Percentiles rank a stretch among this genome's conserved stretches.
These are phyloP conservation scores for Ranitomeya imitator DNA, from an alignment of 2,113 vertebrate species.

Conservation along the genomic window DNA sequence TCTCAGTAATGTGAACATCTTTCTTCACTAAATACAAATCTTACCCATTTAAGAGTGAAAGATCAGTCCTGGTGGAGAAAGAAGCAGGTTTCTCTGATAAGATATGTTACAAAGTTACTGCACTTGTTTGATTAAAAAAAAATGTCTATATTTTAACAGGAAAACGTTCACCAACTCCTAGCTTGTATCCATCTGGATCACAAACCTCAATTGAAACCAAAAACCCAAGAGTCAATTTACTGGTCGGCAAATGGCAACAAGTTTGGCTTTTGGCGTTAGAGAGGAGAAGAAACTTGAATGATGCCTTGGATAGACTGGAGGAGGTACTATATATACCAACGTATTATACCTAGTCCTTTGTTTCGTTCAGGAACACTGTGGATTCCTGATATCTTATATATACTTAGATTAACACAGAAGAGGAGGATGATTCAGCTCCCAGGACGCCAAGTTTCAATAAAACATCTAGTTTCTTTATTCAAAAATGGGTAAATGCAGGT, in stretches of 20 bases:
- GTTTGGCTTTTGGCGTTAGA: conserved; percentile 98
- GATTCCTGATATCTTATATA: not conserved
- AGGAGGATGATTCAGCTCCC: too few species aligned
- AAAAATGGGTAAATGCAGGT: too few species aligned
- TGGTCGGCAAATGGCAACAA: conserved; percentile 98
- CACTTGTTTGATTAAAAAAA: not conserved
- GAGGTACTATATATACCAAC: conserved; percentile 78
- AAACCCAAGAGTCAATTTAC: conserved; percentile 90
- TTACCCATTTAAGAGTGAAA: too few species aligned
- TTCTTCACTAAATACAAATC: too few species aligned
- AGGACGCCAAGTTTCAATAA: too few species aligned
- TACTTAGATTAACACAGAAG: not conserved
- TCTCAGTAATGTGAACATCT: too few species aligned
- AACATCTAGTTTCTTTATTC: too few species aligned
- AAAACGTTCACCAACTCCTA: conserved; percentile 88
- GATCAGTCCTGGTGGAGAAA: too few species aligned
- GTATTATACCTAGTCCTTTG: not conserved
- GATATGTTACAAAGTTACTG: too few species aligned
- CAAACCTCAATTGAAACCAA: conserved; percentile 91
- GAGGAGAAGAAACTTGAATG: conserved; percentile 91
- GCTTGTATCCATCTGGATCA: conserved; percentile 83
- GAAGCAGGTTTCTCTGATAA: too few species aligned
- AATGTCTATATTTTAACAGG: conserved; percentile 74
- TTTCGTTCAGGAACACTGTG: not conserved
- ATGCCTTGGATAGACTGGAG: conserved; percentile 92